These are phyloP conservation scores for Icerya purchasi DNA, from an alignment of 2,888 invertebrate genomes.

Conservation along the genomic window DNA sequence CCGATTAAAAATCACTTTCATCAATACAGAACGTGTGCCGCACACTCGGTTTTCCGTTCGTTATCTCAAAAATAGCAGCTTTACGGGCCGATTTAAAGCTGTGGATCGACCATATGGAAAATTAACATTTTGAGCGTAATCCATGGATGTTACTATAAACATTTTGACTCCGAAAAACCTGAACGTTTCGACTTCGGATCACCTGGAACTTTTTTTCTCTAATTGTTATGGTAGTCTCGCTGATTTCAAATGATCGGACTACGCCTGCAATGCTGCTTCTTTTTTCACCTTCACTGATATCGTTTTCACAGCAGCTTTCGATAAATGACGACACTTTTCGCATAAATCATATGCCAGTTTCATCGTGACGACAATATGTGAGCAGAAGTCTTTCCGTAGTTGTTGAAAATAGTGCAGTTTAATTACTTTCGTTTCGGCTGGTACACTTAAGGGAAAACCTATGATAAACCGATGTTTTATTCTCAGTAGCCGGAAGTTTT, in stretches of 20 bases:
- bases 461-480: not conserved
- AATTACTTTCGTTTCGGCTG: not conserved
- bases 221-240: not conserved
- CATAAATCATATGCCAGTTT: conserved; percentile 1
- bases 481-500: not conserved
- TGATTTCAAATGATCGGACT: not conserved
- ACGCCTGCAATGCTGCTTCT: too few species aligned
- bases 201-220: not conserved
- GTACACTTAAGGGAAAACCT: not conserved
- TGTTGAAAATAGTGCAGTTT: not conserved
- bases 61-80: not conserved
- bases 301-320: not conserved
- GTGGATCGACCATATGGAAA: not conserved
- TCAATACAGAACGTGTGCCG: too few species aligned
- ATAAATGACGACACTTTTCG: not conserved
- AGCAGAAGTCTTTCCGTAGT: not conserved
- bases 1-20: not conserved
- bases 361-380: conserved; percentile 1
- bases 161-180: too few species aligned
- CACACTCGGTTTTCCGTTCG: not conserved
- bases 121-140: conserved; percentile 2
- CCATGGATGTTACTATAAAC: not conserved
- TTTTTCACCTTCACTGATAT: not conserved
- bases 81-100: conserved; percentile 1
- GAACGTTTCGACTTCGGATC: too few species aligned